Percentiles rank a stretch among this genome's conserved stretches.
Evolutionary conservation across 2,113 vertebrate species (phyloP).

Genomic region (Semnornis frantzii): DNA sequence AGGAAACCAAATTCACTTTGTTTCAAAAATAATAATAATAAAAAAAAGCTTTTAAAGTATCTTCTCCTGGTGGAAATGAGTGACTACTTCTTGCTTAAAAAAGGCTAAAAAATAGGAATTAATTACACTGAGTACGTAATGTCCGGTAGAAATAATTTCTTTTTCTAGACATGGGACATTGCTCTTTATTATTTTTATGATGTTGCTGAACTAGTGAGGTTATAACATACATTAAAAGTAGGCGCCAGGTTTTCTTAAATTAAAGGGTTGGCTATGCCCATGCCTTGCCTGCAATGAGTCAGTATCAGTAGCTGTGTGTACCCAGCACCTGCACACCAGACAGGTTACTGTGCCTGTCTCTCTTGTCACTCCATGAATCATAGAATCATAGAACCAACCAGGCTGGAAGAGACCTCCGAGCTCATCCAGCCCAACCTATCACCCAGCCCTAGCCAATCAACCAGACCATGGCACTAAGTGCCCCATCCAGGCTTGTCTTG

Average conservation of each 20-base stretch:
- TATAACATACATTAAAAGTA: background rate
- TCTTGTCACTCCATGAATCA: background rate
- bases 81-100: background rate
- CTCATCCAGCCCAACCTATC: too few relatives aligned
- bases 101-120: background rate
- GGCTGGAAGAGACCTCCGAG: too few relatives aligned
- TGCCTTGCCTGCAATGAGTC: background rate
- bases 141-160: conserved; percentile 9
- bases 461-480: too few relatives aligned
- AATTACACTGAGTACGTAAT: conserved; percentile 11
- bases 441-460: too few relatives aligned
- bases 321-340: background rate
- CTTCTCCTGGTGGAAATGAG: background rate
- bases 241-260: background rate
- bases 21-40: background rate
- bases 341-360: background rate
- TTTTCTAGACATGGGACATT: conserved; percentile 56
- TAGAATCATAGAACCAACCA: too few relatives aligned
- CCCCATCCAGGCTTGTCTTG: too few relatives aligned
- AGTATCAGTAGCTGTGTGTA: background rate
- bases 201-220: conserved; percentile 40
- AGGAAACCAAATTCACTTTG: background rate
- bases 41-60: background rate
- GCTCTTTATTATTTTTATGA: conserved; percentile 66
- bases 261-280: background rate